Base-by-base conservation (phyloP, 2,888 invertebrate species). In the Tenthredo mesomela region DNA sequence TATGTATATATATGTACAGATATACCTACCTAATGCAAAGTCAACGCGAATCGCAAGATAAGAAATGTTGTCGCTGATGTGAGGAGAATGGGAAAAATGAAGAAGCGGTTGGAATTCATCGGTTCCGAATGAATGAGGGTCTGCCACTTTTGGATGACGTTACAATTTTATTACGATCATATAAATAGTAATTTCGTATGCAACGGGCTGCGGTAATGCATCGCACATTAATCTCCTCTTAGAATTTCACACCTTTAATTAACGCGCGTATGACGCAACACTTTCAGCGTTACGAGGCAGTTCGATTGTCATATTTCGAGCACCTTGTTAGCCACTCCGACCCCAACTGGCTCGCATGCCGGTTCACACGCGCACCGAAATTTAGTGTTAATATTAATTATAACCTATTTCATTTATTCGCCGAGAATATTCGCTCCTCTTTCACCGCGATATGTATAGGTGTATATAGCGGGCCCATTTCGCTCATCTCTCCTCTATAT, bases 191-290 rank as follows among this genome's bases (percentile, higher is more conserved):
- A 33, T 33, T 54, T 29, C 77, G 54, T 77, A 77, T 77, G 54
- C 47, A 77, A 80, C 80, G 61, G 18, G 37, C 12, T 29, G n/a
- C 25, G 50, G 29, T n/a, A 18, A 77, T 54, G 50, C 29, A 18
- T 33, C 33, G 80, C 80, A 40, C 61, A 80, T 80, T 80, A 80
- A 40, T 80, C 80, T 37, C 58, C 80, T 40, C 37, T 61, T 61
- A 61, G 61, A 61, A 80, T 12, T 80, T 80, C 58, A 58, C 33
- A 80, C 40, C 80, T 58, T 58, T 80, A 80, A 80, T 80, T 80
- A 61, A 61, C 58, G 80, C 15, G 1, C 21, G 21, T 61, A 80
- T 80, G 80, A 80, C 80, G 80, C 40, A 61, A 58, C 58, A 61
- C 40, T 80, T 61, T 40, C 40, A 37, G 61, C 58, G n/a, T 80